Base-by-base conservation (phyloP, 2,888 invertebrate genomes). In the Orchesellides sinensis region DNA sequence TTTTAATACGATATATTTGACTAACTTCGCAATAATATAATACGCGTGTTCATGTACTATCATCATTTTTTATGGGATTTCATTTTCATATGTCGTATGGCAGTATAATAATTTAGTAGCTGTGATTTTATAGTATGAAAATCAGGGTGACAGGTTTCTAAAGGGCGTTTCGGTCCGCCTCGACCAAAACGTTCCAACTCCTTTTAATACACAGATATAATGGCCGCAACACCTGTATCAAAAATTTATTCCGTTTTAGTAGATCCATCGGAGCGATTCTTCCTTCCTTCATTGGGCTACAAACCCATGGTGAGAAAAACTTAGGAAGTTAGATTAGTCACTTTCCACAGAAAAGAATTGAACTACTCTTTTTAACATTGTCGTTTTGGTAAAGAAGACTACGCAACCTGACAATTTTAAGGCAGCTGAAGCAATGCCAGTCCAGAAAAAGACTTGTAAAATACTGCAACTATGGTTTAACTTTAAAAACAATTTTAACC, bases 41-140 rank as follows among this genome's bases (percentile, higher is more conserved):
- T 47, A 63, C 63, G 69, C 78, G 78, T 78, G 78, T 70, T 63
- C 54, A 70, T 69, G 69, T 70, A 25, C 78, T 70, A 78, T 78
- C 78, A 78, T 78, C 56, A 19, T 56, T 56, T 56, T 56, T 56
- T 56, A 56, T 78, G 61, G 70, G 35, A 40, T 70, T 27, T 29
- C 12, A 32, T 65, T 52, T 52, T 32, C 40, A 12, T 14, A 52
- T 40, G 63, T 40, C 56, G 40, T 61, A 12, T 70, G 17, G 12
- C 72, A 29, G 23, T 29, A 56, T 45, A 75, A 75, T 75, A 66
- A 56, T 66, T 70, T 52, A 56, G 70, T 19, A 70, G 66, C 78
- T 78, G 56, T 78, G 78, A 78, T 78, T 78, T 78, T 29, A 47
- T 78, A 4, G 19, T 8, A 35, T 10, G 47, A 19, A 40, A 4